Base-by-base conservation (phyloP, 2,113 vertebrate species). In the Cyanoramphus novaezelandiae region DNA sequence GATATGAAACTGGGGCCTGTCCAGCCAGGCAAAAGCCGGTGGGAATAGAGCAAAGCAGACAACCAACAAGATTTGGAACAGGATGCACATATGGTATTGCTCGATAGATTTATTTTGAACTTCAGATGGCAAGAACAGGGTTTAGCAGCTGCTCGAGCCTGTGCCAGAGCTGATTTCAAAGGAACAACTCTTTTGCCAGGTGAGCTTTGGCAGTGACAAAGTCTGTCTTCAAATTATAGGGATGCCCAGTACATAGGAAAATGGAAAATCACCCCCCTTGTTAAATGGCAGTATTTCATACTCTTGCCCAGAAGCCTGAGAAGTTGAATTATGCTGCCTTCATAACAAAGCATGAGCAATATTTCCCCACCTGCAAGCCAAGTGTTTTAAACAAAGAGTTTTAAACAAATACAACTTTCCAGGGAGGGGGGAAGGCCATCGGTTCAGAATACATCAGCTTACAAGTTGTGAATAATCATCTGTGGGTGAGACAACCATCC, bases 321-420 rank as follows among this genome's bases (percentile, higher is more conserved):
- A 83, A 92, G 44, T 57, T 89, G 83, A 95, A 68, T 91, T 91
- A 64, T 0, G 0, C 65, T 71, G 47, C 86, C 62, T 82, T 76
- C 77, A 28, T 72, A 93, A 95, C 94, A 95, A 97, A 96, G 86
- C 77, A 72, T 93, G 91, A 95, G 86, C 93, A 95, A 86, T 84
- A 84, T 89, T 96, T 97, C 91, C 95, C 77, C 91, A 91, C 91
- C 74, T 94, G 90, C 93, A 94, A 93, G 96, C 88, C 95, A 97
- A 96, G 86, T 71, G 68, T 86, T 94, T 94, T 84, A 94, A 96
- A 93, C 87, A 96, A 94, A 96, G 84, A 77, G 49, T 91, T 95
- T 84, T 68, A 95, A 90, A 96, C 94, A 97, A 97, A 95, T 93
- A 57, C 0, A 71, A 89, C 65, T 93, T 95, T 91, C 93, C 77